Evolutionary conservation across 2,888 invertebrate species (phyloP).

Genomic region (Aphidoletes aphidimyza): DNA sequence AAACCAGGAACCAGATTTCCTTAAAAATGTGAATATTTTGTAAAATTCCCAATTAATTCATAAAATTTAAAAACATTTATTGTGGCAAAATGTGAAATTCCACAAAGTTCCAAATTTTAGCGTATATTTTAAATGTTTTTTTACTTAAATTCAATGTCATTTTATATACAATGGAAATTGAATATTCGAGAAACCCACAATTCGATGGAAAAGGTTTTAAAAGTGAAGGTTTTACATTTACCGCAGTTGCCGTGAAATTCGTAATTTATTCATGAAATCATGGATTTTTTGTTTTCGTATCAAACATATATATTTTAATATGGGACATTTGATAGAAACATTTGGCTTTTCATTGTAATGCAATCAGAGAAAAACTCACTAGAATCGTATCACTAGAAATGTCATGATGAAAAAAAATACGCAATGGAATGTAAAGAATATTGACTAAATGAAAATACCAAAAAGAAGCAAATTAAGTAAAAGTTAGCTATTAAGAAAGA

Average conservation of each 20-base stretch:
- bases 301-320: constrained; percentile 27
- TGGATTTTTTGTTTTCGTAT: too few relatives aligned
- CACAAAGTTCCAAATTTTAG: neutral
- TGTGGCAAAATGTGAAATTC: neutral
- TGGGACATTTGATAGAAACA: neutral
- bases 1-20: neutral
- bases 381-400: too few relatives aligned
- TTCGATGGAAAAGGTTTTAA: too few relatives aligned
- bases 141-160: constrained; percentile 13
- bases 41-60: too few relatives aligned
- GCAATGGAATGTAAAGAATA: too few relatives aligned
- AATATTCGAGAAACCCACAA: too few relatives aligned
- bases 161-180: neutral
- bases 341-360: neutral
- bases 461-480: neutral
- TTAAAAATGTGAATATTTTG: too few relatives aligned
- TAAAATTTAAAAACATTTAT: neutral
- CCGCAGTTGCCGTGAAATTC: constrained; percentile 46
- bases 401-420: neutral
- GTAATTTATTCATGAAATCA: neutral
- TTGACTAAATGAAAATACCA: neutral
- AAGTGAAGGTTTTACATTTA: neutral
- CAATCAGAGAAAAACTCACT: too few relatives aligned
- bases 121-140: neutral
- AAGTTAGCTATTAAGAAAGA: constrained; percentile 11